phyloP scores from a whole-genome alignment of 2,113 vertebrate genomes.

The Hystrix brachyura region DNA sequence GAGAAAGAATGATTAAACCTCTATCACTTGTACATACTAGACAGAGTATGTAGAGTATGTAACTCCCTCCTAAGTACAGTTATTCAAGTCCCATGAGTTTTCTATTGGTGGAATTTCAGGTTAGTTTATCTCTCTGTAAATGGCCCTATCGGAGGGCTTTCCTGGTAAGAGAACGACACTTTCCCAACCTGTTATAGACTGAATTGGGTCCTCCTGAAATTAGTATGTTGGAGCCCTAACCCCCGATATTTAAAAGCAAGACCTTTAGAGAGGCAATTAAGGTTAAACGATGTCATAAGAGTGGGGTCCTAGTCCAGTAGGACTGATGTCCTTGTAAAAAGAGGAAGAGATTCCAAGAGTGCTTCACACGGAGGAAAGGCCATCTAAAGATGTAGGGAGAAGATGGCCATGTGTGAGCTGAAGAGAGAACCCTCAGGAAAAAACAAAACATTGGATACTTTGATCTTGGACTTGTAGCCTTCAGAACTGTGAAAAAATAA shows the following conservation, averaged over 20 bases:
- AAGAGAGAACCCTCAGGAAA: neutral
- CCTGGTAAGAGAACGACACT: neutral
- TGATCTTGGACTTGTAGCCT: neutral
- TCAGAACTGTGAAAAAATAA: neutral
- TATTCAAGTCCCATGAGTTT: neutral
- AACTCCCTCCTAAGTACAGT: neutral
- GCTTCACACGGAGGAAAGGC: neutral
- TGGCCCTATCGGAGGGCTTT: neutral
- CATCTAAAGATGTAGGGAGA: neutral
- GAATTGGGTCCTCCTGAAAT: neutral
- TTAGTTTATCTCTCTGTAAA: neutral
- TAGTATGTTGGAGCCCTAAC: neutral
- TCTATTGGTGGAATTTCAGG: neutral
- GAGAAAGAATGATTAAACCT: neutral
- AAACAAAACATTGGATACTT: neutral
- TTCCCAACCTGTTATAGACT: neutral
- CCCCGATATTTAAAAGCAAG: neutral
- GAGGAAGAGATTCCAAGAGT: neutral
- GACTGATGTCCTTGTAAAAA: neutral
- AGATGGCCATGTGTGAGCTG: neutral
- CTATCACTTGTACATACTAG: neutral
- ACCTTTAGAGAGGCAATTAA: neutral
- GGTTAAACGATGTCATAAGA: neutral
- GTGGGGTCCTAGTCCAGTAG: neutral
- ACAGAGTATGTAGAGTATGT: neutral